Evolutionary conservation across 2,888 invertebrate species (phyloP).

Genomic region (Drosophila acutilabella): DNA sequence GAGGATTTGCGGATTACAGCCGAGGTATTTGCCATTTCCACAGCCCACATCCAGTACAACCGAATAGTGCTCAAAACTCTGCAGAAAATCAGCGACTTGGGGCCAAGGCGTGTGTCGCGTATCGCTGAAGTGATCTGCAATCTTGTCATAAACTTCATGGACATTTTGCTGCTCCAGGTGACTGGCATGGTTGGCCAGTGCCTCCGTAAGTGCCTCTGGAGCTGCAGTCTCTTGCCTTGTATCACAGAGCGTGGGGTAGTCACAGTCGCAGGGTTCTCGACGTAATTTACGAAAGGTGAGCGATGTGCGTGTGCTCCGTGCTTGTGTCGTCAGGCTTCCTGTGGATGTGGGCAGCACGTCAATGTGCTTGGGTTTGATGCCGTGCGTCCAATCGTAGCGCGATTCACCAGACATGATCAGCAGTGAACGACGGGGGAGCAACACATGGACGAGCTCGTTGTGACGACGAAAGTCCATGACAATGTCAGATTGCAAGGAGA

Average conservation of each 20-base stretch:
- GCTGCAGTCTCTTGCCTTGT: conserved; percentile 77
- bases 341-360: conserved; percentile 88
- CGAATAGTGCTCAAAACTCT: conserved; percentile 88
- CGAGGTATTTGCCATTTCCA: conserved; percentile 98
- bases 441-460: conserved; percentile 87
- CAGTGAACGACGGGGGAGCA: conserved; percentile 90
- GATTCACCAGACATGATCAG: conserved; percentile 92
- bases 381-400: conserved; percentile 94
- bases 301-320: conserved; percentile 89
- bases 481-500: conserved; percentile 92
- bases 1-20: conserved; percentile 70
- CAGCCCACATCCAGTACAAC: conserved; percentile 96
- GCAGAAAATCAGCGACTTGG: conserved; percentile 92
- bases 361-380: conserved; percentile 93
- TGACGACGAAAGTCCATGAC: conserved; percentile 95
- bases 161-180: conserved; percentile 91
- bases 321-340: conserved; percentile 86
- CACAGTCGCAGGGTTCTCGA: conserved; percentile 89
- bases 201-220: conserved; percentile 36
- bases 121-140: conserved; percentile 96
- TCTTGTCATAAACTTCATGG: conserved; percentile 96
- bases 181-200: conserved; percentile 86
- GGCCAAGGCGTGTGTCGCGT: conserved; percentile 98
- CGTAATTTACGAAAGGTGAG: conserved; percentile 91
- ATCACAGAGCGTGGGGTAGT: conserved; percentile 89